phyloP scores from a whole-genome alignment of 2,888 invertebrate genomes.

The Phragmatobia fuliginosa region DNA sequence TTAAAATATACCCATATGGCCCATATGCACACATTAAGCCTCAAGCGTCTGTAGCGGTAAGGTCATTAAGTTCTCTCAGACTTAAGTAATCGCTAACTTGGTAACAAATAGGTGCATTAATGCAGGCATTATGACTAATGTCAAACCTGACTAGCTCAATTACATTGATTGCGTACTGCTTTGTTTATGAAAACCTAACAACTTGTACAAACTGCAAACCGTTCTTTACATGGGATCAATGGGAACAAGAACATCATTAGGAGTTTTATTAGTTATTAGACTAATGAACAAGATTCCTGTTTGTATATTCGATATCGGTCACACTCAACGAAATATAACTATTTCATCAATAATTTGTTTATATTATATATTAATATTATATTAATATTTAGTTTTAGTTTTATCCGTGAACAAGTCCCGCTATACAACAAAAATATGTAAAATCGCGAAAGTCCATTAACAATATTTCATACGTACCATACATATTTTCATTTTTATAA shows the following conservation, averaged over 20 bases:
- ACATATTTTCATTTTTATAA: too few species aligned
- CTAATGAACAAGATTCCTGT: neutral
- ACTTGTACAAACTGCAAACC: neutral
- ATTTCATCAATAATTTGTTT: too few species aligned
- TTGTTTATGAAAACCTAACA: neutral
- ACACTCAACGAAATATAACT: neutral
- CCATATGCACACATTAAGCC: constrained; percentile 46
- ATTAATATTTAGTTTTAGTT: too few species aligned
- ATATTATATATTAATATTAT: too few species aligned
- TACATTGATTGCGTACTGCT: constrained; percentile 19
- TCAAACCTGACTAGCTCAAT: constrained; percentile 43
- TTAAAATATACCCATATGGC: constrained; percentile 26
- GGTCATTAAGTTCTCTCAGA: constrained; percentile 57
- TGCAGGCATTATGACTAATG: constrained; percentile 41
- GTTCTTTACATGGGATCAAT: neutral
- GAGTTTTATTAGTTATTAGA: neutral
- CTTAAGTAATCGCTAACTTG: constrained; percentile 57
- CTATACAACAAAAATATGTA: too few species aligned
- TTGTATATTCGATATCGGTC: neutral
- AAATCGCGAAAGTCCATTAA: too few species aligned
- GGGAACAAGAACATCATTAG: neutral
- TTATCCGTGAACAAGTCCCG: too few species aligned
- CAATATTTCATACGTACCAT: too few species aligned
- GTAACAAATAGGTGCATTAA: constrained; percentile 38
- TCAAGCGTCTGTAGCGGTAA: constrained; percentile 49